phyloP scores from a whole-genome alignment of 2,888 invertebrate genomes.

The Cremastinae sp. region DNA sequence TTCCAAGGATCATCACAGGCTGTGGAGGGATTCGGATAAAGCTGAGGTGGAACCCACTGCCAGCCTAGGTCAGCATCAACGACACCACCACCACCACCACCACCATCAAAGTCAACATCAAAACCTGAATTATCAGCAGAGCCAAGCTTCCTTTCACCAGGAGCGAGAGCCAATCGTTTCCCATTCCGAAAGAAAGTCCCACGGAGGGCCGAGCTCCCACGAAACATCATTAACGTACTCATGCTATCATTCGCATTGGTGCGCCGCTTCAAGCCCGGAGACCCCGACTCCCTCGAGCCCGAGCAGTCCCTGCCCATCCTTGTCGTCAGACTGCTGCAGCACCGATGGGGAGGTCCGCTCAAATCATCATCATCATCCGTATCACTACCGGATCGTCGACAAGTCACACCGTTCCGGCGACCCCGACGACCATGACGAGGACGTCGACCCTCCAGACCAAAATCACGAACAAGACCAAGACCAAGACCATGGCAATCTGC shows the following conservation, averaged over 20 bases:
- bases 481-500: slow-evolving; percentile 77
- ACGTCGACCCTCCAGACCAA: slow-evolving; percentile 67
- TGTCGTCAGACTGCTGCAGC: slow-evolving; percentile 74
- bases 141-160: slow-evolving; percentile 79
- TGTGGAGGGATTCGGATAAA: slow-evolving; percentile 75
- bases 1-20: slow-evolving; percentile 73
- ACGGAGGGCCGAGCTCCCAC: slow-evolving; percentile 70
- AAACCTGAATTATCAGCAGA: slow-evolving; percentile 82
- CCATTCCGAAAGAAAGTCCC: slow-evolving; percentile 76
- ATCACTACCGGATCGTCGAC: slow-evolving; percentile 60
- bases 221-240: slow-evolving; percentile 76
- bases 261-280: slow-evolving; percentile 74
- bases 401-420: slow-evolving; percentile 59
- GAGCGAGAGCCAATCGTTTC: slow-evolving; percentile 76
- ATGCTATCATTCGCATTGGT: slow-evolving; percentile 78
- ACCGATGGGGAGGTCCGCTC: slow-evolving; percentile 71
- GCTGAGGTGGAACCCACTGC: slow-evolving; percentile 73
- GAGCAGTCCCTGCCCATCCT: slow-evolving; percentile 73
- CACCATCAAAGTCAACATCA: slow-evolving; percentile 78
- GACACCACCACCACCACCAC: slow-evolving; percentile 75
- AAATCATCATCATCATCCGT: slow-evolving; percentile 53
- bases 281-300: slow-evolving; percentile 74
- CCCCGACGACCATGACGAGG: slow-evolving; percentile 60
- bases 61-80: slow-evolving; percentile 80
- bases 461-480: slow-evolving; percentile 72